Base-by-base conservation (phyloP, 2,797 vertebrate species). In the Pseudochirops corinnae region DNA sequence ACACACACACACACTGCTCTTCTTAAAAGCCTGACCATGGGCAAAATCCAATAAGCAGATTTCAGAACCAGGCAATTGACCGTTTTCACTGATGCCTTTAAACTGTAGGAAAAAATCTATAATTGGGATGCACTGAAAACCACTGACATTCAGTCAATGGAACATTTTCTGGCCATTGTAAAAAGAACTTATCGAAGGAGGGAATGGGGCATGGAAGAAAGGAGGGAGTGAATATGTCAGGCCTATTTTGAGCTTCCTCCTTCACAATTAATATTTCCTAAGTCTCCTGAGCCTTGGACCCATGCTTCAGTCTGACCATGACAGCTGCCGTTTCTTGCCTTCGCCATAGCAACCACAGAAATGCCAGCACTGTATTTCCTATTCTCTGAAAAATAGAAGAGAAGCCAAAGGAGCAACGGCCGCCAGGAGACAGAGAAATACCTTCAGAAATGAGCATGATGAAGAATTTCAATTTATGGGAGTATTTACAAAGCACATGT, bases 251-350 rank as follows among this genome's bases (percentile, higher is more conserved):
- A 98, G 98, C 98, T 99, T 99, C 99, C 98, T 99, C 99, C 99
- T 99, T 99, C 99, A 99, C 97, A 99, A 99, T 99, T 99, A 99
- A 99, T 99, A 99, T 99, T 99, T 99, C 99, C 99, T 99, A 99
- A 99, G 99, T 99, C 99, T 99, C 99, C 98, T 98, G 99, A 98
- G 99, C 99, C 99, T 99, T 99, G 99, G 99, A 98, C 99, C 99
- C 99, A 98, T 98, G 96, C 98, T 99, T 99, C 98, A 98, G 98
- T 97, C 98, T 98, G 98, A 98, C 99, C 97, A 95, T 97, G 94
- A 87, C 96, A 99, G 99, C 99, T 99, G 99, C 99, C 99, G 98
- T 99, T 99, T 99, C 99, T 99, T 99, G 99, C 98, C 96, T 98
- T 99, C 99, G 98, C 99, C 99, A 99, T 98, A 99, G 99, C 99